These are phyloP conservation scores for Saccostrea cuccullata DNA, from an alignment of 1,140 invertebrate species.

Conservation along the genomic window DNA sequence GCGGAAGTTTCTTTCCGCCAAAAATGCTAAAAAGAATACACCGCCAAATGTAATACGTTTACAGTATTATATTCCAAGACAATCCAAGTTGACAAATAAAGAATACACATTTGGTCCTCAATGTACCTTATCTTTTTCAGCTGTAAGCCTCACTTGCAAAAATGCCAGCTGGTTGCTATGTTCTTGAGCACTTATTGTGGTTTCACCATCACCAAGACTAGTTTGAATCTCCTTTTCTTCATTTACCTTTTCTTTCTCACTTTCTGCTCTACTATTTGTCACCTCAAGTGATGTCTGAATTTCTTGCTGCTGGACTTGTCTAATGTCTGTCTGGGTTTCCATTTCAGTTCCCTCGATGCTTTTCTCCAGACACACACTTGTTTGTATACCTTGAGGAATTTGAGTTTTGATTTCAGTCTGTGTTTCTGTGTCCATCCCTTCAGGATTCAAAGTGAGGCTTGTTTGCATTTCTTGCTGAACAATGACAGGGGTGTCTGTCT, in stretches of 20 bases:
- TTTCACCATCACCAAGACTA: background rate
- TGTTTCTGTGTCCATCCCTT: slow-evolving; percentile 31
- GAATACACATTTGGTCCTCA: background rate
- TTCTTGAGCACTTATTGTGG: background rate
- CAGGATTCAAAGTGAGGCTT: background rate
- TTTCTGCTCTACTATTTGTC: slow-evolving; percentile 3
- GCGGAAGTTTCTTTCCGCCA: no score
- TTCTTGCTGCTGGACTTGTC: slow-evolving; percentile 20
- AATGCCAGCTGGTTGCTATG: slow-evolving; percentile 8
- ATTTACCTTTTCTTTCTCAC: slow-evolving; percentile 21
- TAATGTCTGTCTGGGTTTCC: slow-evolving; percentile 30
- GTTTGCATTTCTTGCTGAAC: slow-evolving; percentile 46
- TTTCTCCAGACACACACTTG: background rate
- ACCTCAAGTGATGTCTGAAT: slow-evolving; percentile 23
- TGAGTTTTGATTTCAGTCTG: slow-evolving; percentile 39
- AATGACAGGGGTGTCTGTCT: slow-evolving; percentile 34
- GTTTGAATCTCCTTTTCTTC: slow-evolving; percentile 20
- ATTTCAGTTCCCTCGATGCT: slow-evolving; percentile 26
- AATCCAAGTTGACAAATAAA: no score
- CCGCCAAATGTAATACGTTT: no score
- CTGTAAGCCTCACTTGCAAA: slow-evolving; percentile 29
- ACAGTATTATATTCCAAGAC: no score
- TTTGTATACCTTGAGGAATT: slow-evolving; percentile 44
- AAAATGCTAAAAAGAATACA: no score
- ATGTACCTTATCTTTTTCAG: slow-evolving; percentile 39